Base-by-base conservation (phyloP, 2,888 invertebrate genomes). In the Acanthosepion lycidas region DNA sequence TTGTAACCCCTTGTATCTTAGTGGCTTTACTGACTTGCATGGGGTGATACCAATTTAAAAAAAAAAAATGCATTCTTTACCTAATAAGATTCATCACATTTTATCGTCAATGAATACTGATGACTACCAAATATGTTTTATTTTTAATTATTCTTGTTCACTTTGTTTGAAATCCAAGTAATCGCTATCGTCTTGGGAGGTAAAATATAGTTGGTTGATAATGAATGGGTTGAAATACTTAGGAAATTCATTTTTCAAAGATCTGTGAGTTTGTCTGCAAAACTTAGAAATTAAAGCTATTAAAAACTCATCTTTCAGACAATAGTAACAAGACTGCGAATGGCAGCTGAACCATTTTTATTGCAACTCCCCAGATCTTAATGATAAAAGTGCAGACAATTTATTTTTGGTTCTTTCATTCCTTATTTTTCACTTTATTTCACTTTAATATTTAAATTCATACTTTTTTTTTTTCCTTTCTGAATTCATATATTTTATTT, bases 191-290 rank as follows among this genome's bases (percentile, higher is more conserved):
- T 59, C 23, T 59, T 23, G 23, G 59, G 23, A 15, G 15, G 18
- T 9, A 9, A 78, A n/a, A 15, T 78, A 15, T 78, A n/a, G 78
- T 78, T 23, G n/a, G 33, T 33, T 33, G 33, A 33, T 78, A 78
- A 78, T 78, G 78, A n/a, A 78, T 33, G 33, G 78, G n/a, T 78
- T 78, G 78, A 78, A 78, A 78, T 78, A 78, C 78, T 78, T 78
- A 15, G 23, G 64, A 64, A 64, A 64, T 64, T 64, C 64, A 64
- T 64, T 64, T 6, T 64, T 64, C n/a, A 78, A 78, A n/a, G 78
- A n/a, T n/a, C 18, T 78, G 78, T n/a, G n/a, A 15, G 78, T 78
- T 78, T 78, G 78, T 78, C 12, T n/a, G 12, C n/a, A 78, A 78
- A 78, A 78, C n/a, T 78, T 33, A 33, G 78, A 15, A 78, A 78